These are phyloP conservation scores for Fulica atra DNA, from an alignment of 2,113 vertebrate species.

Conservation along the genomic window DNA sequence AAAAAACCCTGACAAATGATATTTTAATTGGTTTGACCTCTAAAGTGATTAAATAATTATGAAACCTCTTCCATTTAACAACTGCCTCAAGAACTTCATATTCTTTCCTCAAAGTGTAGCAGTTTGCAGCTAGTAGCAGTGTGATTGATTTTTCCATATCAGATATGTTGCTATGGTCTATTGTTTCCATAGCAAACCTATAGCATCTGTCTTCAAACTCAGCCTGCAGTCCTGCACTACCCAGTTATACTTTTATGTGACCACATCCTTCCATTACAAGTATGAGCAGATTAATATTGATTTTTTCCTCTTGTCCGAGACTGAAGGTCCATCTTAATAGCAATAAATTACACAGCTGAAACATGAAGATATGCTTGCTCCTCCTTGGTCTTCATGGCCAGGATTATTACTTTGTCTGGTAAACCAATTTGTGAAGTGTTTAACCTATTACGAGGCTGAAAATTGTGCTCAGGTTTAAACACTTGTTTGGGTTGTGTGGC, in stretches of 20 bases:
- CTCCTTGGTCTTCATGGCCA: conserved; percentile 16
- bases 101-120: conserved; percentile 56
- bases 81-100: conserved; percentile 62
- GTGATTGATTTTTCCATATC: conserved; percentile 79
- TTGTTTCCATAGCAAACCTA: conserved; percentile 74
- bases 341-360: conserved; percentile 69
- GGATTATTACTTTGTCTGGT: conserved; percentile 43
- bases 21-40: conserved; percentile 76
- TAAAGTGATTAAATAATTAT: conserved; percentile 74
- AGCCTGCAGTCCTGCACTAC: conserved; percentile 35
- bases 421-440: conserved; percentile 57
- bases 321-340: conserved; percentile 63
- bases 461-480: background rate
- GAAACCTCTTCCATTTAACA: conserved; percentile 71
- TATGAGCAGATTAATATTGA: conserved; percentile 81
- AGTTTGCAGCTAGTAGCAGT: conserved; percentile 58
- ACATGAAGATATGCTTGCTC: conserved; percentile 26
- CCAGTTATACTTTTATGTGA: conserved; percentile 67
- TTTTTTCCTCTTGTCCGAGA: conserved; percentile 66
- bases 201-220: conserved; percentile 72
- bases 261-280: conserved; percentile 77
- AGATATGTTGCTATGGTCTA: conserved; percentile 69
- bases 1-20: conserved; percentile 69
- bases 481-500: background rate
- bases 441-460: conserved; percentile 32